phyloP scores from a whole-genome alignment of 1,140 invertebrate species.

The Arctopsyche grandis region DNA sequence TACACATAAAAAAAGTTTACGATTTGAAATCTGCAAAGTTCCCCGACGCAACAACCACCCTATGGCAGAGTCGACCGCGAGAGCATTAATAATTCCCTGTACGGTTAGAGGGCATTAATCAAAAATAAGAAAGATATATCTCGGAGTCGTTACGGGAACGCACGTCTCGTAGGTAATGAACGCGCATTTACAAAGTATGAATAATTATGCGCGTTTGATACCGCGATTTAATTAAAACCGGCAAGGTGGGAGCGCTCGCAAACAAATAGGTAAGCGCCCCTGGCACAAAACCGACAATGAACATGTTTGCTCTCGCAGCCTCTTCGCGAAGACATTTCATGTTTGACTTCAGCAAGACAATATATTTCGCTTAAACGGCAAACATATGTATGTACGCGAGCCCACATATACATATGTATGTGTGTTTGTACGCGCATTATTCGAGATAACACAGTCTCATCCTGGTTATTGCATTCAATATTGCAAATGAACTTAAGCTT shows the following conservation, averaged over 20 bases:
- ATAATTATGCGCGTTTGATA: conserved; percentile 51
- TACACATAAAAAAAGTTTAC: background rate
- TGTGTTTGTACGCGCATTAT: no score
- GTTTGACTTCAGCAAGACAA: conserved; percentile 14
- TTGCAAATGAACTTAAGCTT: no score
- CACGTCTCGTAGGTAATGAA: conserved; percentile 12
- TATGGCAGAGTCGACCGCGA: background rate
- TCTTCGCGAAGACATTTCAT: background rate
- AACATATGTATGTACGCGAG: no score
- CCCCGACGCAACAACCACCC: conserved; percentile 3
- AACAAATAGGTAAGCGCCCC: conserved; percentile 30
- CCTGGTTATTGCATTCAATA: no score
- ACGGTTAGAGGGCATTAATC: conserved; percentile 43
- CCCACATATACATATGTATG: no score
- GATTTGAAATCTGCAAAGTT: background rate
- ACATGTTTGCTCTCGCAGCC: conserved; percentile 15
- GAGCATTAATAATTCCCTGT: conserved; percentile 49
- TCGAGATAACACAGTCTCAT: no score
- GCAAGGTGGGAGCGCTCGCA: conserved; percentile 19
- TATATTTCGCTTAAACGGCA: background rate
- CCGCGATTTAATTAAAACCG: conserved; percentile 52
- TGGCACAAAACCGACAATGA: conserved; percentile 28
- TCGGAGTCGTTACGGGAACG: conserved; percentile 5
- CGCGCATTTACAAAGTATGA: conserved; percentile 44
- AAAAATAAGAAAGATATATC: conserved; percentile 52